A percentile compares a stretch with the other conserved stretches of the same genome.
Evolutionary conservation across 1,140 invertebrate genomes (phyloP).

Genomic region (Drosophila mauritiana): DNA sequence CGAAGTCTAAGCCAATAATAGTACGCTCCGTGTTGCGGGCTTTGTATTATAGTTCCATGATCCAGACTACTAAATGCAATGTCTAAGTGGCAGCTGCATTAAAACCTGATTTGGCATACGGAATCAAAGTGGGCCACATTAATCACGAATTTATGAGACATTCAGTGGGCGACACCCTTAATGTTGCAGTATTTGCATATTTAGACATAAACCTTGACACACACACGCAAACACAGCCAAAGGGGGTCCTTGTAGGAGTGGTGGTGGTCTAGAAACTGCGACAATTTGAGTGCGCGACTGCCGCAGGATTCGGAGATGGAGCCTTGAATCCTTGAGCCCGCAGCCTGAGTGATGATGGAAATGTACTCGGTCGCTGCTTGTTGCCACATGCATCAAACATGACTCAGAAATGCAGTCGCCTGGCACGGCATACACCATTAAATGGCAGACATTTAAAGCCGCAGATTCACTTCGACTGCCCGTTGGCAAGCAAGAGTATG

Average conservation of each 20-base stretch:
- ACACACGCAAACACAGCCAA: slow-evolving; percentile 5
- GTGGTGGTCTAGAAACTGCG: slow-evolving; percentile 29
- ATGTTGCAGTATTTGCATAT: slow-evolving; percentile 52
- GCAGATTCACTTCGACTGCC: not conserved
- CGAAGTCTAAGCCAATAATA: slow-evolving; percentile 63
- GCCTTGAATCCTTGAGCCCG: not conserved
- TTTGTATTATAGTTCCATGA: slow-evolving; percentile 52
- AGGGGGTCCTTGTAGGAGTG: slow-evolving; percentile 3
- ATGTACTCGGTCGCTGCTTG: slow-evolving; percentile 11
- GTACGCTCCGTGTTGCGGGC: slow-evolving; percentile 15
- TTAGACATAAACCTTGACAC: slow-evolving; percentile 44
- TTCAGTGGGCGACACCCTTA: slow-evolving; percentile 19
- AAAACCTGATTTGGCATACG: slow-evolving; percentile 51
- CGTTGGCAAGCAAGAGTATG: too few species aligned
- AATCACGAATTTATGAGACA: slow-evolving; percentile 59
- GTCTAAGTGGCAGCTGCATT: slow-evolving; percentile 52
- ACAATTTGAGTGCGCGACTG: slow-evolving; percentile 65
- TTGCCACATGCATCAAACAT: slow-evolving; percentile 65
- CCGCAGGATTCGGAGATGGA: slow-evolving; percentile 28
- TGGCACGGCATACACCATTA: slow-evolving; percentile 24
- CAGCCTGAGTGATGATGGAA: slow-evolving; percentile 25
- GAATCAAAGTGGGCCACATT: slow-evolving; percentile 51
- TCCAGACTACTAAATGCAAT: slow-evolving; percentile 47
- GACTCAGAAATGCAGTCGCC: slow-evolving; percentile 45
- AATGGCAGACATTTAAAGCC: slow-evolving; percentile 53